A percentile compares a stretch with the other conserved stretches of the same genome.
Evolutionary conservation across 2,888 invertebrate genomes (phyloP).

Genomic region (Troilus luridus): DNA sequence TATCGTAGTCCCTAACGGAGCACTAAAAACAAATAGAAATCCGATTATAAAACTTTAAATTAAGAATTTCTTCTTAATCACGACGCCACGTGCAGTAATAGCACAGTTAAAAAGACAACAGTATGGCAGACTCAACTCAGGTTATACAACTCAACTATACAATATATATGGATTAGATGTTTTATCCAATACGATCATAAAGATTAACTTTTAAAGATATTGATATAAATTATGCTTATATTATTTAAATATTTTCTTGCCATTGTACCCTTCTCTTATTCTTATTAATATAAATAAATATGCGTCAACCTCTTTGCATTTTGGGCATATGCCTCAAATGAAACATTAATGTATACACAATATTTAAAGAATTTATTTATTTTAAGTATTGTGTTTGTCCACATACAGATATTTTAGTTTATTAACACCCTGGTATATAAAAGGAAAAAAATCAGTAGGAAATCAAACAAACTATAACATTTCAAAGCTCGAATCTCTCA

Average conservation of each 20-base stretch:
- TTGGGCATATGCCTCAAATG: neutral
- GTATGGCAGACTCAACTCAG: constrained; percentile 5
- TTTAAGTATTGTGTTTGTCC: neutral
- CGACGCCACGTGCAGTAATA: neutral
- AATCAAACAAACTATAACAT: too few relatives aligned
- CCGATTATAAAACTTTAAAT: neutral
- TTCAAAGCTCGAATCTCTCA: too few relatives aligned
- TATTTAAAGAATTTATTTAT: neutral
- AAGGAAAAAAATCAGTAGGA: too few relatives aligned
- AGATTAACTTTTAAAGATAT: neutral
- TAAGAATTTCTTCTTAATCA: constrained; percentile 21
- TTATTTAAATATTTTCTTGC: too few relatives aligned
- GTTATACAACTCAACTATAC: neutral
- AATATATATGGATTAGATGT: neutral
- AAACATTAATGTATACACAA: neutral
- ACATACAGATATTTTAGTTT: neutral
- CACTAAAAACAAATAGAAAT: neutral
- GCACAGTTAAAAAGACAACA: constrained; percentile 30
- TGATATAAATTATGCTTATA: too few relatives aligned
- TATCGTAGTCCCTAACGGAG: neutral
- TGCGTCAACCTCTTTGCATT: neutral
- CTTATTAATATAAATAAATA: neutral
- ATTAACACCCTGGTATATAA: neutral
- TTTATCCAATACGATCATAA: neutral
- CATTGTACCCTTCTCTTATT: too few relatives aligned